These are phyloP conservation scores for Magallana ariakensis DNA, from an alignment of 1,140 invertebrate genomes.

Conservation along the genomic window DNA sequence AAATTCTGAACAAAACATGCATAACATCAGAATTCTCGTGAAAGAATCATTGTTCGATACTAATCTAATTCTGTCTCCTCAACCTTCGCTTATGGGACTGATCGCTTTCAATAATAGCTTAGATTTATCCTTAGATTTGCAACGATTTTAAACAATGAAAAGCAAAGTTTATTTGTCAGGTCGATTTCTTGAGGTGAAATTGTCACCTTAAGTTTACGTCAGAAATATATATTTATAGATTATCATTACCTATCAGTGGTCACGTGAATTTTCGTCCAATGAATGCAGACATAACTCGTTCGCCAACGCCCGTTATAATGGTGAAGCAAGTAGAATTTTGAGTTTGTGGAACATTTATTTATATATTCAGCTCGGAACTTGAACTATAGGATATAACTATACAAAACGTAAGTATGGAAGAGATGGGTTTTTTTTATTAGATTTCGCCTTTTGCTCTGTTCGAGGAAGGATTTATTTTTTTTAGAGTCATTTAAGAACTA, in stretches of 20 bases:
- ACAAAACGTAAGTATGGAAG: background rate
- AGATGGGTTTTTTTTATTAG: background rate
- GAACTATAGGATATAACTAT: too few species aligned
- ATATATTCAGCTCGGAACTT: background rate
- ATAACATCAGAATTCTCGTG: background rate
- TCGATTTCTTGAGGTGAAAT: background rate
- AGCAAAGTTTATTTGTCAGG: background rate
- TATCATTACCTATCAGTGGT: constrained; percentile 1
- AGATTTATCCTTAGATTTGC: background rate
- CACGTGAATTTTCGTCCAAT: constrained; percentile 31
- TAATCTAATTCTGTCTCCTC: constrained; percentile 5
- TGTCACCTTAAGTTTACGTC: background rate
- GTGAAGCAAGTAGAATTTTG: background rate
- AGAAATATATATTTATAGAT: background rate
- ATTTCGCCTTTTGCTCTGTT: background rate
- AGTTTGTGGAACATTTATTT: background rate
- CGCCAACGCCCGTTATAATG: constrained; percentile 17
- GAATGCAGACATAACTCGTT: background rate
- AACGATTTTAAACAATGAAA: background rate
- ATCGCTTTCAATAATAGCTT: background rate
- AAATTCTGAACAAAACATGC: background rate
- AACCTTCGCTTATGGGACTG: background rate
- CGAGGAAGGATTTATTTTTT: too few species aligned
- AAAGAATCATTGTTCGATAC: background rate
- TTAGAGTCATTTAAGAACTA: too few species aligned